Conservation (phyloP, 2,888 invertebrate species). For the Cheilosia variabilis region DNA sequence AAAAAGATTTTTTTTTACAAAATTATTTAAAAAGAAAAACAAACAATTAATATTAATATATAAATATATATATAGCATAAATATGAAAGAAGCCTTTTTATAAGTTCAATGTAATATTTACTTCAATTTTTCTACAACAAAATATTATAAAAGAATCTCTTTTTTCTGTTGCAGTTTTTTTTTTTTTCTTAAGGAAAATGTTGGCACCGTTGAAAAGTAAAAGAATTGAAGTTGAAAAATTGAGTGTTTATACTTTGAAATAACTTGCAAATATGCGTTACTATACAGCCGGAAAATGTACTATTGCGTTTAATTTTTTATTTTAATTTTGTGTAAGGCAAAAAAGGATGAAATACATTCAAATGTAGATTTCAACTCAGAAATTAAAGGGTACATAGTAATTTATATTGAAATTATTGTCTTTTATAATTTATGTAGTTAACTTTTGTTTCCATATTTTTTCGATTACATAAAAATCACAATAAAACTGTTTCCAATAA, state of each 20-base stretch:
- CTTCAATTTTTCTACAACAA: conserved; percentile 42
- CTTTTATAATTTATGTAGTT: conserved; percentile 42
- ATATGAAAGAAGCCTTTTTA: conserved; percentile 66
- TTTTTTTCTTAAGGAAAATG: conserved; percentile 25
- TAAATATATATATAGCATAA: conserved; percentile 66
- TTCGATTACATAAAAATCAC: conserved; percentile 33
- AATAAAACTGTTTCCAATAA: conserved; percentile 36
- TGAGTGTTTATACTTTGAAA: conserved; percentile 26
- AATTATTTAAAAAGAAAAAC: conserved; percentile 57
- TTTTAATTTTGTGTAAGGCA: conserved; percentile 46
- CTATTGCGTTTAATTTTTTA: conserved; percentile 19
- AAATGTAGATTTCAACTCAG: conserved; percentile 21
- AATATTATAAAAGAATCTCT: conserved; percentile 51
- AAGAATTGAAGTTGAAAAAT: conserved; percentile 21
- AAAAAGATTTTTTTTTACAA: conserved; percentile 40
- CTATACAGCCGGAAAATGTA: conserved; percentile 39
- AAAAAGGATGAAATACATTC: conserved; percentile 69
- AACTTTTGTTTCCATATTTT: conserved; percentile 30
- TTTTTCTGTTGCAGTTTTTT: conserved; percentile 26
- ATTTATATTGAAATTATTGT: conserved; percentile 32
- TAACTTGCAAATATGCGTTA: conserved; percentile 44
- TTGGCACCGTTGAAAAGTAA: conserved; percentile 15
- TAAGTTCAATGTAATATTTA: conserved; percentile 59
- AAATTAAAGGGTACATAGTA: conserved; percentile 45
- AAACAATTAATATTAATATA: conserved; percentile 62